phyloP scores from a whole-genome alignment of 2,888 invertebrate genomes.

The Tachina grossa region DNA sequence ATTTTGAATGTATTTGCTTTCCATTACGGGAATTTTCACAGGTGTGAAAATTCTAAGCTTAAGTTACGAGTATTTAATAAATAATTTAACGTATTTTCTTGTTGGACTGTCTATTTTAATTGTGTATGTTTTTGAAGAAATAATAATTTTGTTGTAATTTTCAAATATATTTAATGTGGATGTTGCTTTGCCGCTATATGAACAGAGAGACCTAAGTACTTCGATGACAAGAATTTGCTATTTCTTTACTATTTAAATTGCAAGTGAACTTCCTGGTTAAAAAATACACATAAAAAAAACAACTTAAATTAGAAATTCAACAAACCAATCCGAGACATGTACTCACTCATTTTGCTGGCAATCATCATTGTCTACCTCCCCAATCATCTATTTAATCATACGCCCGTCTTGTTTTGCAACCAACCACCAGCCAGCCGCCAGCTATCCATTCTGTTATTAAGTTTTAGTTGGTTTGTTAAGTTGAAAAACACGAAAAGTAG shows the following conservation, averaged over 20 bases:
- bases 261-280: conserved; percentile 44
- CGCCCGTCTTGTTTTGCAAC: conserved; percentile 23
- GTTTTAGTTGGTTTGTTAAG: conserved; percentile 42
- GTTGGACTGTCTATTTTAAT: too few species aligned
- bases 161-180: background rate
- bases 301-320: conserved; percentile 54
- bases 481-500: conserved; percentile 1
- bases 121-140: too few species aligned
- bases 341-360: background rate
- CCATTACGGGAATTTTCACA: too few species aligned
- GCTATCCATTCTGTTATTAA: conserved; percentile 49
- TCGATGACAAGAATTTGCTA: conserved; percentile 52
- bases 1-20: too few species aligned
- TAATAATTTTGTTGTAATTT: background rate
- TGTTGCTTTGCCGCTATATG: background rate
- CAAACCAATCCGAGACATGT: conserved; percentile 37
- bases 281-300: conserved; percentile 14
- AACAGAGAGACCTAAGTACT: conserved; percentile 17
- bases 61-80: too few species aligned
- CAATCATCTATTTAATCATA: conserved; percentile 38
- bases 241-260: conserved; percentile 24
- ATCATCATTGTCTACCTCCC: background rate
- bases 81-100: too few species aligned
- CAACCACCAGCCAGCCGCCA: conserved; percentile 48
- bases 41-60: too few species aligned